These are phyloP conservation scores for Charadrius vociferus DNA, from an alignment of 2,113 vertebrate species.

Conservation along the genomic window DNA sequence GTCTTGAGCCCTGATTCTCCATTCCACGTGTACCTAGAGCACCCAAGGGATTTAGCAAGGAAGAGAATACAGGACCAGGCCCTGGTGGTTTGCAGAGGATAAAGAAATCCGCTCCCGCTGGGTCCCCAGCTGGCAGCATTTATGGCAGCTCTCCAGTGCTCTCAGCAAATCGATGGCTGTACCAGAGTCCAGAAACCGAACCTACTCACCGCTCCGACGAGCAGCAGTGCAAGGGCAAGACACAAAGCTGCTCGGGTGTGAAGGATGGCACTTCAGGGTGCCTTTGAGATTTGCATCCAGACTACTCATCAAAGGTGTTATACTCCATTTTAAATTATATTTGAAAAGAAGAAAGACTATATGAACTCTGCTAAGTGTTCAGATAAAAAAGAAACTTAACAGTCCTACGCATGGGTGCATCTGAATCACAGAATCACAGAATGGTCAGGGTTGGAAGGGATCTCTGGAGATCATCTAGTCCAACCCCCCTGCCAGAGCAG, in stretches of 20 bases:
- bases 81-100: background rate
- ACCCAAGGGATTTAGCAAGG: background rate
- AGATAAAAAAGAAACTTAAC: background rate
- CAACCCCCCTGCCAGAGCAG: too few relatives aligned
- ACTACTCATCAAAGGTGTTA: background rate
- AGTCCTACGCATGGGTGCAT: background rate
- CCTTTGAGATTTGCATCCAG: background rate
- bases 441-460: too few relatives aligned
- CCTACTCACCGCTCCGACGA: background rate
- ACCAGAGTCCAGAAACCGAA: background rate
- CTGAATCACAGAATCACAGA: background rate
- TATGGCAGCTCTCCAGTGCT: fast-evolving
- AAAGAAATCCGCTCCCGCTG: background rate
- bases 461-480: too few relatives aligned
- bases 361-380: background rate
- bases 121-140: background rate
- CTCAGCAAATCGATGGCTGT: fast-evolving
- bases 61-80: background rate
- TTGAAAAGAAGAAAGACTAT: background rate
- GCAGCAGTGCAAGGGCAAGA: background rate
- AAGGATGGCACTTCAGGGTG: background rate
- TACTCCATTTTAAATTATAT: background rate
- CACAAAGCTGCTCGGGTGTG: fast-evolving
- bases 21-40: background rate
- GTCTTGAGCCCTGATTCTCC: background rate